A percentile compares a stretch with the other conserved stretches of the same genome.
These are phyloP conservation scores for Steinernema carpocapsae DNA, from an alignment of 2,888 invertebrate species.

Conservation along the genomic window DNA sequence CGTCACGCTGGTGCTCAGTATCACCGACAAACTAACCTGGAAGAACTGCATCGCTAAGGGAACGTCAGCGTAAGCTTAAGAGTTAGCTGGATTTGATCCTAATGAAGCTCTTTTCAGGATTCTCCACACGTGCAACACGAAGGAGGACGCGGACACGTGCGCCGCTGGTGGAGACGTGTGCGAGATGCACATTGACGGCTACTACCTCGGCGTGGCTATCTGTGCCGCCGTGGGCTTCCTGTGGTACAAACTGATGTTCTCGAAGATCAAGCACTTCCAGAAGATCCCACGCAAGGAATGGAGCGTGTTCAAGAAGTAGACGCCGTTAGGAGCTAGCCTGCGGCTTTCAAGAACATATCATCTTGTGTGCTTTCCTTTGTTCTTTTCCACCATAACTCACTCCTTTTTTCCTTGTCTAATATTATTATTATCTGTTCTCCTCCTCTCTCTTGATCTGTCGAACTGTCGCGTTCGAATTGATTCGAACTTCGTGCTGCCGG, in stretches of 20 bases:
- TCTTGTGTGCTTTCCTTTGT: neutral
- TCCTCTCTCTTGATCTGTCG: slow-evolving; percentile 29
- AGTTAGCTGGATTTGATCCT: slow-evolving; percentile 28
- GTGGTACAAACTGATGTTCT: slow-evolving; percentile 66
- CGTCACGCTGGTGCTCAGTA: slow-evolving; percentile 61
- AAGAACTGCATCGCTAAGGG: slow-evolving; percentile 64
- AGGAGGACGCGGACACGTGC: slow-evolving; percentile 62
- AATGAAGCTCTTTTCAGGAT: slow-evolving; percentile 52
- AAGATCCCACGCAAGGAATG: slow-evolving; percentile 66
- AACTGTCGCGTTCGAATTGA: neutral
- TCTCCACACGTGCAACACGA: slow-evolving; percentile 61
- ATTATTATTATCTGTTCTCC: no score
- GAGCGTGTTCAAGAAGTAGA: slow-evolving; percentile 58
- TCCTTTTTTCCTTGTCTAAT: neutral
- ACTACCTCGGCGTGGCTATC: slow-evolving; percentile 64
- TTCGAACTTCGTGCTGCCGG: slow-evolving; percentile 16
- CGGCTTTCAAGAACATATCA: slow-evolving; percentile 9
- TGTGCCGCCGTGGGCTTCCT: slow-evolving; percentile 63
- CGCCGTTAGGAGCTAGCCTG: neutral
- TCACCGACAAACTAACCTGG: slow-evolving; percentile 66
- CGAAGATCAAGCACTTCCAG: slow-evolving; percentile 63
- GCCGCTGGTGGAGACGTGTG: slow-evolving; percentile 63
- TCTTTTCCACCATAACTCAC: neutral
- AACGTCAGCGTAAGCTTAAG: slow-evolving; percentile 51
- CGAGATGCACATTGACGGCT: slow-evolving; percentile 62